These are phyloP conservation scores for Heliocidaris erythrogramma DNA, from an alignment of 35 echinoderm and acorn worm species.

Conservation along the genomic window DNA sequence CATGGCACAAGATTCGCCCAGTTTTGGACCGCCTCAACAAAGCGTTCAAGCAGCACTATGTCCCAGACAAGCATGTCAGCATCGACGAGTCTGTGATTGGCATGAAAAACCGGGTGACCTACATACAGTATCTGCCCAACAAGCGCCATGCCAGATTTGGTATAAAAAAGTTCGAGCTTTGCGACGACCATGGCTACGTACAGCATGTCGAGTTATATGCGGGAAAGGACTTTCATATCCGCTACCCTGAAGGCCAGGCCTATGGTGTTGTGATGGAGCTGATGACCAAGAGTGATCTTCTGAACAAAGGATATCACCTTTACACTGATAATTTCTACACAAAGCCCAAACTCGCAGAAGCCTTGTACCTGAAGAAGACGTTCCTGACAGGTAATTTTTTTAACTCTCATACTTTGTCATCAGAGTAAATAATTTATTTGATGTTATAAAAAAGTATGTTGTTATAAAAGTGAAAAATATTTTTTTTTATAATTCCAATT, in stretches of 20 bases:
- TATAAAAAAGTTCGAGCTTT: background rate
- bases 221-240: background rate
- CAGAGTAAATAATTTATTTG: too few relatives aligned
- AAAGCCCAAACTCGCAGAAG: background rate
- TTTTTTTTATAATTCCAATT: too few relatives aligned
- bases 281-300: background rate
- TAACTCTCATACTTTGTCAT: background rate
- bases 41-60: background rate
- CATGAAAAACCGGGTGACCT: background rate
- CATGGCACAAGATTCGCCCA: background rate
- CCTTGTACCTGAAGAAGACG: background rate
- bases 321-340: slow-evolving; percentile 25
- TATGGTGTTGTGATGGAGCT: background rate
- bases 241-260: background rate
- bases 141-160: background rate
- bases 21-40: background rate
- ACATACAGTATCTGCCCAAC: background rate
- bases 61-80: background rate
- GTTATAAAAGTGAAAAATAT: too few relatives aligned
- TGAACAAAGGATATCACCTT: slow-evolving; percentile 20
- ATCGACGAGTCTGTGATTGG: background rate
- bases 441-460: too few relatives aligned
- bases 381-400: background rate
- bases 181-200: background rate
- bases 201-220: background rate